Evolutionary conservation across 2,113 vertebrate species (phyloP), one percentile per base, ranked within the genome.

Genomic region (Pipa parva): DNA sequence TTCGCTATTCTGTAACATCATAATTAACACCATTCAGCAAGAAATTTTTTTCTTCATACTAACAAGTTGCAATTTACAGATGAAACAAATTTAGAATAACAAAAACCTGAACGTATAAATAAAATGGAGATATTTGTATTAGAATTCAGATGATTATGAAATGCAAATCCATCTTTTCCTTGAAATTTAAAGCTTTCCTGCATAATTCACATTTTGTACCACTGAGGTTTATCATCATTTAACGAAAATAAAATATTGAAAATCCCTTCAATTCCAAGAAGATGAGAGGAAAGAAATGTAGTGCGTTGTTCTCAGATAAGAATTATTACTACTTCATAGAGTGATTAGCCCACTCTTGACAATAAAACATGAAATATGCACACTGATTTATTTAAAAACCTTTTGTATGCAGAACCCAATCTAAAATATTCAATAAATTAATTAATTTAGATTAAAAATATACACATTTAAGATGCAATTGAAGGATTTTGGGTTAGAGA

Each of bases 131-230:
- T 51, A 20, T 69, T 48, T 79, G 74, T 73, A 64, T 68, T 74
- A 48, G 75, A 7, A 76, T 73, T 78, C 81, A 84, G 74, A 79
- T 76, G 66, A 66, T 24, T 73, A 84, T 79, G 80, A 70, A 76
- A 49, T 85, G 79, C 72, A 71, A 77, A 81, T 81, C 81, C 72
- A 67, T 83, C 68, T 77, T 79, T 78, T 81, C 80, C 79, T 79
- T 81, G 76, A 48, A 75, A 24, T 66, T 68, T 62, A 78, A 63
- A 80, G 69, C 72, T 77, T 84, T 79, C 79, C 77, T 79, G 78
- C 74, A 87, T 77, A 87, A 86, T 82, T 87, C 76, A 63, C 73
- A 78, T 83, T 84, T 87, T 87, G 84, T 89, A 84, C 83, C 83
- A 85, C 84, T 82, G 82, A 79, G 77, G 83, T 75, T 74, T 3